phyloP scores from a whole-genome alignment of 2,113 vertebrate genomes.

The Manacus vitellinus region DNA sequence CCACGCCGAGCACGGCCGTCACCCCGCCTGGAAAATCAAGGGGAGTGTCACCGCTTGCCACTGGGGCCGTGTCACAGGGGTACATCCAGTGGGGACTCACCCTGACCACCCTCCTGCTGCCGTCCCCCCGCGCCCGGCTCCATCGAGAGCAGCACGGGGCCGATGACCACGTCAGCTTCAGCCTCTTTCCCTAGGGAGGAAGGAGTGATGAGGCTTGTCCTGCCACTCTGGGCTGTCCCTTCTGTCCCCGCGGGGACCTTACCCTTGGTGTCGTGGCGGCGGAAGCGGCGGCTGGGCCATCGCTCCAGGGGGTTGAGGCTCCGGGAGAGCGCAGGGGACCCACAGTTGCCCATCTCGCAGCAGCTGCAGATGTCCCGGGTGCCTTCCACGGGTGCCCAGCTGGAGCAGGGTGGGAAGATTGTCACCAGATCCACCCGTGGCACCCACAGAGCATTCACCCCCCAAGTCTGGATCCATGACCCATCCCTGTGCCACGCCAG shows the following conservation, averaged over 20 bases:
- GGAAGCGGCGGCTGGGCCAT: background rate
- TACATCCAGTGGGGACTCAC: fast-evolving
- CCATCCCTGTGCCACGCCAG: fast-evolving
- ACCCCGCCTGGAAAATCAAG: background rate
- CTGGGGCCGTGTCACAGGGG: fast-evolving
- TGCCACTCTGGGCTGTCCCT: fast-evolving
- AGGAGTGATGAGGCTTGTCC: fast-evolving
- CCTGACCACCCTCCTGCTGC: background rate
- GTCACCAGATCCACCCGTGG: fast-evolving
- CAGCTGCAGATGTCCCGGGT: slow-evolving; percentile 46
- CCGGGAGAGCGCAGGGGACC: background rate
- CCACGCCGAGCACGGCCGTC: fast-evolving
- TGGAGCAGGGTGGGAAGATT: background rate
- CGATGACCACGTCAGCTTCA: slow-evolving; percentile 7
- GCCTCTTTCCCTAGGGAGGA: background rate
- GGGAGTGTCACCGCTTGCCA: background rate
- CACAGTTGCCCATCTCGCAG: slow-evolving; percentile 15
- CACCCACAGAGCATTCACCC: fast-evolving
- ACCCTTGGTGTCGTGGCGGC: background rate
- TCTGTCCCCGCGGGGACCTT: fast-evolving
- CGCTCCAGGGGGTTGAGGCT: background rate
- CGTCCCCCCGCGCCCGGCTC: fast-evolving
- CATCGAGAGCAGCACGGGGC: background rate
- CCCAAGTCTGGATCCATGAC: fast-evolving
- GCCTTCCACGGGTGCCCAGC: slow-evolving; percentile 48